Percentiles rank a stretch among this genome's conserved stretches.
Evolutionary conservation across 2,797 vertebrate genomes (phyloP).

Genomic region (Brachymystax lenok): DNA sequence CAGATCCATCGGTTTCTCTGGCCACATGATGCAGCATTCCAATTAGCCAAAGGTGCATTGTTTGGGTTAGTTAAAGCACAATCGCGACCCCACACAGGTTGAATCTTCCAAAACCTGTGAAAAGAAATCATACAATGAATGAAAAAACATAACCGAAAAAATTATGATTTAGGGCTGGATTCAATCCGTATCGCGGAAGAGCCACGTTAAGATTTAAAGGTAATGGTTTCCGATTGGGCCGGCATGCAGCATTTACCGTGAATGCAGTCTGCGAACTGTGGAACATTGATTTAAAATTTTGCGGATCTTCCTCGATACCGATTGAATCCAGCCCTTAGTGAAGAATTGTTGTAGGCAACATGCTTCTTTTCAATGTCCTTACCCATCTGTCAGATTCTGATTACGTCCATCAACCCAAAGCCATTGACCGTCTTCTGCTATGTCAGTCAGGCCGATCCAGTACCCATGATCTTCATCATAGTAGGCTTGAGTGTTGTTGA

Average conservation of each 20-base stretch:
- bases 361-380: slow-evolving; percentile 16
- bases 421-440: not conserved
- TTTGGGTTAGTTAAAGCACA: not conserved
- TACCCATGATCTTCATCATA: not conserved
- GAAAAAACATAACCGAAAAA: not conserved
- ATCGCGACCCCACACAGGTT: no score
- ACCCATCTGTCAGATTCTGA: slow-evolving; percentile 22
- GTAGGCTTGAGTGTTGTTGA: not conserved
- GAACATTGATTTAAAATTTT: no score
- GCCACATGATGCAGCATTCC: not conserved
- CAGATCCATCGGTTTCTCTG: slow-evolving; percentile 57
- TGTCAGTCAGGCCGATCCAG: slow-evolving; percentile 65
- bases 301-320: no score
- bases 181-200: no score
- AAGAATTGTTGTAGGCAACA: no score
- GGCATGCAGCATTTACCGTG: no score
- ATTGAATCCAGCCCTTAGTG: no score
- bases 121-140: not conserved
- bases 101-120: slow-evolving; percentile 5
- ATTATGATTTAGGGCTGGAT: not conserved
- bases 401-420: slow-evolving; percentile 50
- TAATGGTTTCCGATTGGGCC: no score
- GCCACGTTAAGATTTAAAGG: no score
- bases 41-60: slow-evolving; percentile 31
- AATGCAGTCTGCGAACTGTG: no score